Evolutionary conservation across 2,888 invertebrate species (phyloP).

Genomic region (Entomobrya proxima): DNA sequence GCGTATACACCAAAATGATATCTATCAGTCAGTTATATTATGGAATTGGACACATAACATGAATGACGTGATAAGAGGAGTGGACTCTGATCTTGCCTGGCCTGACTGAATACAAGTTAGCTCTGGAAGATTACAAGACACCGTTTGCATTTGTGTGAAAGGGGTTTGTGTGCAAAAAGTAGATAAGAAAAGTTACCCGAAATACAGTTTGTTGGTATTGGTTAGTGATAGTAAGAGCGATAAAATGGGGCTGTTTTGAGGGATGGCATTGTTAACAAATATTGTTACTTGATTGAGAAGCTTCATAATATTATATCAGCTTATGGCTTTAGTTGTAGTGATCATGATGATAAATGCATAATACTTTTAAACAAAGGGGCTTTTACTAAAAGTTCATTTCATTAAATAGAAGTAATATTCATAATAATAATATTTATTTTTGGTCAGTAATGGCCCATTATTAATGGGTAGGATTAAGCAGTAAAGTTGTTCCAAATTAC

Average conservation of each 20-base stretch:
- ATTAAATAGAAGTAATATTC: no score
- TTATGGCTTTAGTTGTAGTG: no score
- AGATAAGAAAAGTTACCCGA: neutral
- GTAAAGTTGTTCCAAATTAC: no score
- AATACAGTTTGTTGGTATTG: neutral
- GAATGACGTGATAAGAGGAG: slow-evolving; percentile 21
- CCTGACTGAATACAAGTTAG: slow-evolving; percentile 7
- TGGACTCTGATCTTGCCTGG: slow-evolving; percentile 20
- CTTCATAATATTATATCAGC: neutral
- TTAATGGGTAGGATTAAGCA: no score
- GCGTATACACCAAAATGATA: no score
- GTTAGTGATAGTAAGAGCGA: neutral
- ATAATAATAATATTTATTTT: no score
- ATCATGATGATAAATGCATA: no score
- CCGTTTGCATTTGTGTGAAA: neutral
- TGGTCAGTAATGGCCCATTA: no score
- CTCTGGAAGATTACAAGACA: slow-evolving; percentile 4
- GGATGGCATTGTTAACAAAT: neutral
- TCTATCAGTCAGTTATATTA: neutral
- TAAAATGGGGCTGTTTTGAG: neutral
- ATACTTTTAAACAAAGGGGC: no score
- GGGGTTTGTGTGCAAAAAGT: neutral
- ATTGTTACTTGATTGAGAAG: neutral
- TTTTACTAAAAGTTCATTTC: no score
- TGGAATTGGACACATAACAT: neutral